These are phyloP conservation scores for Microctonus aethiopoides DNA, from an alignment of 2,888 invertebrate genomes.

Conservation along the genomic window DNA sequence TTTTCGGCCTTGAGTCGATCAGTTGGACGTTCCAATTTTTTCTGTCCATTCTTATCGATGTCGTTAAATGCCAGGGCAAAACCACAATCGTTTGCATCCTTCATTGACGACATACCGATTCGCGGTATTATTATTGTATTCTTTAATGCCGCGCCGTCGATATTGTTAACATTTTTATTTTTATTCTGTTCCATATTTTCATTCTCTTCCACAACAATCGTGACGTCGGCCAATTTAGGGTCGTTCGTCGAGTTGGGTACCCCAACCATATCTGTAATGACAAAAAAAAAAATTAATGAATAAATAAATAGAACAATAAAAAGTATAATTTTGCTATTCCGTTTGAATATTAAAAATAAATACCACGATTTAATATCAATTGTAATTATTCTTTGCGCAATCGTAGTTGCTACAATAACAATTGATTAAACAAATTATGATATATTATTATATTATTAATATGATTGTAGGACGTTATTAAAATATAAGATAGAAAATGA, in stretches of 20 bases:
- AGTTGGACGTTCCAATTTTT: slow-evolving; percentile 46
- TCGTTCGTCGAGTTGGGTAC: slow-evolving; percentile 59
- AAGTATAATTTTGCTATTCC: neutral
- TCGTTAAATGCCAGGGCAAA: slow-evolving; percentile 45
- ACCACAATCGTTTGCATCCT: slow-evolving; percentile 38
- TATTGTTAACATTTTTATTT: slow-evolving; percentile 36
- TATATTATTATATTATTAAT: too few species aligned
- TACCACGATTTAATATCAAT: neutral
- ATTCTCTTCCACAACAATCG: slow-evolving; percentile 17
- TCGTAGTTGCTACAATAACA: neutral
- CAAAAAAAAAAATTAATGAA: neutral
- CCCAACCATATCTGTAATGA: slow-evolving; percentile 60
- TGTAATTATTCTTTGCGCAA: neutral
- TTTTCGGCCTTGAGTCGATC: slow-evolving; percentile 52
- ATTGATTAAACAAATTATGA: neutral
- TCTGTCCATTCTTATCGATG: slow-evolving; percentile 37
- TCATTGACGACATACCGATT: slow-evolving; percentile 33
- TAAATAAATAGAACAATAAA: neutral
- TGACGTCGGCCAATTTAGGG: slow-evolving; percentile 46
- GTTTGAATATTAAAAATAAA: neutral
- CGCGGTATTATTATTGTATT: slow-evolving; percentile 33
- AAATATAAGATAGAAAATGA: neutral
- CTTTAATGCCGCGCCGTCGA: slow-evolving; percentile 22
- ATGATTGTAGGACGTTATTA: too few species aligned
- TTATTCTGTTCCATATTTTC: slow-evolving; percentile 34